Conservation (phyloP, 2,888 invertebrate genomes). For the Chromoteleia sp. region DNA sequence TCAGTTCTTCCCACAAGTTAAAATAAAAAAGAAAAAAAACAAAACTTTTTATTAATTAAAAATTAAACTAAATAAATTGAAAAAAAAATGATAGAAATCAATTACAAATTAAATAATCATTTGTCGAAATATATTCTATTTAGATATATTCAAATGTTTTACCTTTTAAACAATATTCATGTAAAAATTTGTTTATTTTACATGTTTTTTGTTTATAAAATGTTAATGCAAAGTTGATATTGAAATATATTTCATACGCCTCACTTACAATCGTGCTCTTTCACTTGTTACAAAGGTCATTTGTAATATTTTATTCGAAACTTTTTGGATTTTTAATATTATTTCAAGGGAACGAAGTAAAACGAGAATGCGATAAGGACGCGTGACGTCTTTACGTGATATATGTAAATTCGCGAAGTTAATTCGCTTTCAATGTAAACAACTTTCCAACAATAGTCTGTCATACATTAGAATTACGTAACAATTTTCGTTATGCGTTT, state of each 20-base stretch:
- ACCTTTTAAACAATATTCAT: not conserved
- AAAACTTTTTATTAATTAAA: too few species aligned
- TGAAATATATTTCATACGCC: not conserved
- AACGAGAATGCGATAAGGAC: conserved; percentile 37
- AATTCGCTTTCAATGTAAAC: conserved; percentile 58
- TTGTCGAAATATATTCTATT: not conserved
- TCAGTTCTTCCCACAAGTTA: conserved; percentile 16
- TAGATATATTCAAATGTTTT: not conserved
- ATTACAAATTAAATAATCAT: too few species aligned
- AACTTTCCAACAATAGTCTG: conserved; percentile 63
- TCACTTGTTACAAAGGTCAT: conserved; percentile 25
- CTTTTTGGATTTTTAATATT: conserved; percentile 26
- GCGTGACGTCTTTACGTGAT: conserved; percentile 44
- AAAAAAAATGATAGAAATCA: too few species aligned
- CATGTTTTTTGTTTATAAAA: not conserved
- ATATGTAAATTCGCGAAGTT: conserved; percentile 55
- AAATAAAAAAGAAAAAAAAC: not conserved
- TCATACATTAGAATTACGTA: conserved; percentile 48
- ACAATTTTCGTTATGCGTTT: conserved; percentile 42
- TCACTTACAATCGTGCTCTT: conserved; percentile 11
- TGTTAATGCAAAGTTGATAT: conserved; percentile 1
- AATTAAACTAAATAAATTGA: not conserved
- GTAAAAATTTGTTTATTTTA: not conserved
- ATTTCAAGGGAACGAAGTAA: conserved; percentile 30
- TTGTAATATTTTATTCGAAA: conserved; percentile 27